These are phyloP conservation scores for Ctenodactylus gundi DNA, from an alignment of 2,113 vertebrate species.

Conservation along the genomic window DNA sequence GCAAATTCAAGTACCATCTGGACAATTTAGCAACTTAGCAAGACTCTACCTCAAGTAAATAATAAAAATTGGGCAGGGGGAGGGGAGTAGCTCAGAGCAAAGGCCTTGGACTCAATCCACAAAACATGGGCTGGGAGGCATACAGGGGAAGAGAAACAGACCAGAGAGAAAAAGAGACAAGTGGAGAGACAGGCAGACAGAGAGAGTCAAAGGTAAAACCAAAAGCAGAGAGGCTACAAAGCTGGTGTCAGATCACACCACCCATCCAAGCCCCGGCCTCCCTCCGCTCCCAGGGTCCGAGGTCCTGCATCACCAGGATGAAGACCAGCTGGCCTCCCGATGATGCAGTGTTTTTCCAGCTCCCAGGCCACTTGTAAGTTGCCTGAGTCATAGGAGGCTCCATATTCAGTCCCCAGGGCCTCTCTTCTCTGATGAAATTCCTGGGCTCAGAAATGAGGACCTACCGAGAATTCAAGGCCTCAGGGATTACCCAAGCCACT, in stretches of 20 bases:
- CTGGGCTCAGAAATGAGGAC: neutral
- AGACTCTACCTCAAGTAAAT: too few species aligned
- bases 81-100: too few species aligned
- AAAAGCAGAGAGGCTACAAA: neutral
- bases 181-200: neutral
- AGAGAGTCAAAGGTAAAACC: neutral
- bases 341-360: neutral
- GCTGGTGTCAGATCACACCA: rapidly evolving
- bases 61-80: too few species aligned
- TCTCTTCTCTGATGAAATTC: rapidly evolving
- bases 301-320: neutral
- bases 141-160: neutral
- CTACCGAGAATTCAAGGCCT: neutral
- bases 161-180: neutral
- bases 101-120: too few species aligned
- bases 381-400: neutral
- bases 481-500: rapidly evolving
- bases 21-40: too few species aligned
- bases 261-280: rapidly evolving
- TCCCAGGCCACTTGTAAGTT: rapidly evolving
- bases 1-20: too few species aligned
- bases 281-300: neutral
- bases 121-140: neutral
- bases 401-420: rapidly evolving
- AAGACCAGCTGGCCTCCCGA: neutral